Base-by-base conservation (phyloP, 2,888 invertebrate genomes). In the Lochmaea capreae region DNA sequence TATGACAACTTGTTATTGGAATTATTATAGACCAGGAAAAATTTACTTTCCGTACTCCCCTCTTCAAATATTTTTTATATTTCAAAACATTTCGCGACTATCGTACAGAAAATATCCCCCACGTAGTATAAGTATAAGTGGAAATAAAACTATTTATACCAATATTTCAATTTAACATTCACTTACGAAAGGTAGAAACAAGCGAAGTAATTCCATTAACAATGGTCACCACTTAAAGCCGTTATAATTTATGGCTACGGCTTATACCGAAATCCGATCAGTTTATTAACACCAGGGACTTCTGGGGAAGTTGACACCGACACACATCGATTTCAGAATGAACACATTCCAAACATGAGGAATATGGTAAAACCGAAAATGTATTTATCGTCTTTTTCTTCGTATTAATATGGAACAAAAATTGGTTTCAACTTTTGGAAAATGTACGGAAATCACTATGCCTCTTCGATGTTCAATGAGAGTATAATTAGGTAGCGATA, bases 201-300 rank as follows among this genome's bases (percentile, higher is more conserved):
- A 69, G 62, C 49, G 62, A 69, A 69, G 62, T 68, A 69, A 68
- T 71, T 65, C 58, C 74, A 63, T 72, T 72, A 76, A 76, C 76
- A 76, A 77, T 73, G 74, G 74, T 76, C 76, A 77, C 76, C 77
- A 77, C 77, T 77, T 74, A 73, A 77, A 75, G 63, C 72, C 72
- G 69, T 71, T n/a, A 68, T 79, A 79, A 79, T 79, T 79, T 79
- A 79, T 76, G 76, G 72, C 73, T 65, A 59, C 62, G 77, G 76
- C 77, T 79, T 77, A 76, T 74, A 72, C 72, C 61, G 76, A 77
- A 78, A 78, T 79, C 77, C 76, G 79, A 79, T 79, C 78, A 76
- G 78, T 79, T 79, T 79, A 79, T 79, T 79, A 79, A 79, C 77
- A 78, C 78, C 75, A 75, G 75, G 77, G 78, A 75, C 77, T 77